Base-by-base conservation (phyloP, 2,113 vertebrate species). In the Channa maculata region DNA sequence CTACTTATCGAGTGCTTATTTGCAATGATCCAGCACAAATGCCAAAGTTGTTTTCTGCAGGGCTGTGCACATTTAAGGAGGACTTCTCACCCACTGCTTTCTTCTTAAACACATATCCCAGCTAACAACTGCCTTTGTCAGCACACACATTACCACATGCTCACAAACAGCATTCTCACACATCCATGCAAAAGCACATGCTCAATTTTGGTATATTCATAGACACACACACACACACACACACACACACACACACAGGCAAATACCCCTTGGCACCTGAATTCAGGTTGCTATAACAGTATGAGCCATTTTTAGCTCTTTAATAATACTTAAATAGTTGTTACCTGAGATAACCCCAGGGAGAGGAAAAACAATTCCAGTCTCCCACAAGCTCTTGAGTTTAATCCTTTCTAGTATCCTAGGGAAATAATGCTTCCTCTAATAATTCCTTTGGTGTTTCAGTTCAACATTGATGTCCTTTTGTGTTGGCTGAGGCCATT, bases 271-370 rank as follows among this genome's bases (percentile, higher is more conserved):
- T 80, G 82, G 86, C 84, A 64, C 64, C 80, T 71, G 71, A 79
- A 88, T 88, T 79, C 76, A 79, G 76, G 81, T 82, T 91, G 85
- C 88, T 80, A 79, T 80, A 69, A 84, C 85, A 10, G 80, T 83
- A 80, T 59, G 61, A 65, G 84, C 86, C 82, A 91, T 88, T 89
- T 93, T 91, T 89, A 91, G 88, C 87, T 79, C 77, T 89, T 91
- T 92, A 90, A 92, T 90, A 90, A 90, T 67, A 89, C 78, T 75
- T 74, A 86, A 86, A 89, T 88, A 88, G 83, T 87, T 88, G 86
- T 81, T 90, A 89, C 87, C 91, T 89, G 85, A 85, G 88, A 82
- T 89, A 89, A 92, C 91, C 82, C 82, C 61, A 61, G 80, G 73
- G 88, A 90, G 58, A 79, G 49, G 72, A 89, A 89, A 90, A 91